Percentiles rank a stretch among this genome's conserved stretches.
Evolutionary conservation across 2,797 vertebrate species (phyloP).

Genomic region (Varecia variegata): DNA sequence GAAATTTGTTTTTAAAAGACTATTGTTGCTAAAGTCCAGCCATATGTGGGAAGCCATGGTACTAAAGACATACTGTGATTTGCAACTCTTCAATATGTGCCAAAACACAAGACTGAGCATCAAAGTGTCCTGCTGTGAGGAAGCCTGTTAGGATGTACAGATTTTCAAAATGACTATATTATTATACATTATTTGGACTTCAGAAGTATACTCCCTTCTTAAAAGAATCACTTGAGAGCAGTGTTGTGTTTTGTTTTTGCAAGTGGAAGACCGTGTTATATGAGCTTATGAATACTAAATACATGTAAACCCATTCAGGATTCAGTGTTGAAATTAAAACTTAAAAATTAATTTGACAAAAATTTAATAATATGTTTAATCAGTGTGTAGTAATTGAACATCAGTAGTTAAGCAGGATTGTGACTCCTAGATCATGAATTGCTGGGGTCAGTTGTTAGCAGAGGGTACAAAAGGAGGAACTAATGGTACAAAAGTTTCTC

Average conservation of each 20-base stretch:
- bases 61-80: neutral
- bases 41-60: neutral
- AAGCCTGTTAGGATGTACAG: neutral
- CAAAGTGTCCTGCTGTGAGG: neutral
- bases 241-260: neutral
- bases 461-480: neutral
- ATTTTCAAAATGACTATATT: neutral
- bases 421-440: neutral
- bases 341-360: conserved; percentile 4
- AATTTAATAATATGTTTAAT: neutral
- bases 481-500: neutral
- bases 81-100: neutral
- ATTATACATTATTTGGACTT: neutral
- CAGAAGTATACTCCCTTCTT: neutral
- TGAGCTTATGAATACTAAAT: conserved; percentile 7
- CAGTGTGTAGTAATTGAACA: neutral
- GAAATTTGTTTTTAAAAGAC: conserved; percentile 36
- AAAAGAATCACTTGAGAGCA: neutral
- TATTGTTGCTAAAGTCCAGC: neutral
- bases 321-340: conserved; percentile 19
- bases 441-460: neutral
- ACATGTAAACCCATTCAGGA: neutral
- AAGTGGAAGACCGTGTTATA: neutral
- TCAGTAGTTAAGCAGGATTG: neutral
- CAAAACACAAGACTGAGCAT: neutral